A percentile compares a stretch with the other conserved stretches of the same genome.
These are phyloP conservation scores for Sialia sialis DNA, from an alignment of 2,113 vertebrate species.

Conservation along the genomic window DNA sequence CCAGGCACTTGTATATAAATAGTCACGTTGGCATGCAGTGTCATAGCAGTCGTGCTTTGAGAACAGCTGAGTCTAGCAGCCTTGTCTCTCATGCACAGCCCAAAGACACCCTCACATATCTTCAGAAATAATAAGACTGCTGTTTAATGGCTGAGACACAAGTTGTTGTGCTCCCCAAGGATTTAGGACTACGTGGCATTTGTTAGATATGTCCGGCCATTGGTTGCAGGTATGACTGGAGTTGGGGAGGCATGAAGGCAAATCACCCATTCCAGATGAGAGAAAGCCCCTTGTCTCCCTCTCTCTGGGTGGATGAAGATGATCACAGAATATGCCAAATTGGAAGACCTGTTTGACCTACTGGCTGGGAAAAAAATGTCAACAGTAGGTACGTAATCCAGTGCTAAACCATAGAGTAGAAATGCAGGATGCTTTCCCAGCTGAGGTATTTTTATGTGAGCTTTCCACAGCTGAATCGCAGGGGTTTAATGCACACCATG, in stretches of 20 bases:
- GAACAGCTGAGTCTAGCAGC: background rate
- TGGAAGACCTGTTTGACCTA: background rate
- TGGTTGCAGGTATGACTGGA: background rate
- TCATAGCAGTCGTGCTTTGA: background rate
- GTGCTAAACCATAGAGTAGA: background rate
- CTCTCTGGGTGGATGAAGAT: background rate
- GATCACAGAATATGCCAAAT: background rate
- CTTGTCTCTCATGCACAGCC: background rate
- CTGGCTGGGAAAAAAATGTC: background rate
- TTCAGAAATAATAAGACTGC: background rate
- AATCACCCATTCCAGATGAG: background rate
- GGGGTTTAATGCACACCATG: background rate
- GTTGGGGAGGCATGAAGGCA: background rate
- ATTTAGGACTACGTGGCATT: fast-evolving
- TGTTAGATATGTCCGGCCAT: background rate
- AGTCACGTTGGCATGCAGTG: fast-evolving
- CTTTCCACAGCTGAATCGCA: background rate
- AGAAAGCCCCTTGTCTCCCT: background rate
- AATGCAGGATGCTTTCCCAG: background rate
- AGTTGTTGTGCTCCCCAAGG: background rate
- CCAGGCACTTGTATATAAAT: background rate
- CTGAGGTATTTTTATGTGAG: background rate
- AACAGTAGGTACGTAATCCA: background rate
- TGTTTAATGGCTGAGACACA: background rate
- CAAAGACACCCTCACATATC: background rate